These are phyloP conservation scores for Crotalus viridis DNA, from an alignment of 2,113 vertebrate species.

Conservation along the genomic window DNA sequence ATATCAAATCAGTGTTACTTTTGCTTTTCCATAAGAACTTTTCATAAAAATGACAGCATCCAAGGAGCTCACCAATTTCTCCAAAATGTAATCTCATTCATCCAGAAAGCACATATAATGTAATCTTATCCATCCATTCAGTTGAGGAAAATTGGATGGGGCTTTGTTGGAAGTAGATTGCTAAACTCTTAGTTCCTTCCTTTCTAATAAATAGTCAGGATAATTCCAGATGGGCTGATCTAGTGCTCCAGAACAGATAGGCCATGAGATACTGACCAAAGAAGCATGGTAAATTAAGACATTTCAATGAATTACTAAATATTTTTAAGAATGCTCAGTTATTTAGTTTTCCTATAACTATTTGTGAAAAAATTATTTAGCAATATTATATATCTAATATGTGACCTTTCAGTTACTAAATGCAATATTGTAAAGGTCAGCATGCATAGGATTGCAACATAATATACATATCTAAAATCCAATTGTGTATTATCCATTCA, in stretches of 20 bases:
- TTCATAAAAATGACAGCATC: conserved; percentile 21
- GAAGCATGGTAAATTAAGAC: neutral
- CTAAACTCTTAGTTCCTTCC: neutral
- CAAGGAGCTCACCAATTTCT: neutral
- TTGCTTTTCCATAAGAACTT: conserved; percentile 25
- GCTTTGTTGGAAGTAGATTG: conserved; percentile 11
- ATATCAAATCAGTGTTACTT: neutral
- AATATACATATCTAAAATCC: neutral
- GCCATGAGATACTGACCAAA: neutral
- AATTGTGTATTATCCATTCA: neutral
- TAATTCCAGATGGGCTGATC: conserved; percentile 4
- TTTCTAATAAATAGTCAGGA: neutral
- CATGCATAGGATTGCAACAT: neutral
- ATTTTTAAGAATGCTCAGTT: neutral
- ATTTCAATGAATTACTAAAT: neutral
- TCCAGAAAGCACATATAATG: neutral
- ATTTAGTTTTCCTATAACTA: neutral
- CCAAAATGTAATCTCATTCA: conserved; percentile 49
- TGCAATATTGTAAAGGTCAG: neutral
- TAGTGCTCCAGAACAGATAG: neutral
- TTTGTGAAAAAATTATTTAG: neutral
- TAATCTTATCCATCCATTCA: conserved; percentile 38
- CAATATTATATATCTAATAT: neutral
- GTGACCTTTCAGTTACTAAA: neutral
- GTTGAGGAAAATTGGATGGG: neutral